Base-by-base conservation (phyloP, 2,888 invertebrate species). In the Spilarctia lutea region DNA sequence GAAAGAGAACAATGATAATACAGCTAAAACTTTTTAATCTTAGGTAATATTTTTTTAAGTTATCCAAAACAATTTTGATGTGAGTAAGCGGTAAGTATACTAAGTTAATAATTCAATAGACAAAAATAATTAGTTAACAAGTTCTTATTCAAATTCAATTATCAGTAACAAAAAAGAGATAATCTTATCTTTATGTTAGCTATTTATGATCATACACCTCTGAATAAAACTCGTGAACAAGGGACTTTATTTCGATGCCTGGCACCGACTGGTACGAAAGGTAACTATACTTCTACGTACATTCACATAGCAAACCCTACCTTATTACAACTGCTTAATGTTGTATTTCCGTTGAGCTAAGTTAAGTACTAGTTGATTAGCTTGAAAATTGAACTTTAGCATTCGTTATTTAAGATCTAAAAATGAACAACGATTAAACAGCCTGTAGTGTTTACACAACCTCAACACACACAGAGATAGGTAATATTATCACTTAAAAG, bases 241-340 rank as follows among this genome's bases (percentile, higher is more conserved):
- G 74, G 74, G 74, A 91, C 92, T 90, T 91, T 89, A 91, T 87
- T 86, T 86, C 88, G 88, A 82, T 87, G 92, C 91, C 93, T 91
- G 94, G 94, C 89, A 94, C 94, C 80, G 90, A 82, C 86, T 92
- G 94, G 93, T 91, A 94, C 94, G 88, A 85, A 79, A 79, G 75
- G 72, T 79, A 80, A 80, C 83, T 45, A 67, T 67, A 63, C 60
- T 30, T 20, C 39, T 71, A 72, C 33, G 60, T 52, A 35, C 67
- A 72, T 45, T 70, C 71, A 72, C 72, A 69, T 73, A 45, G 52
- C 88, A 87, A 88, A 75, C 73, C 75, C 72, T 87, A 86, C 82
- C 79, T 91, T 89, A 69, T 1, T 0, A 2, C 10, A 33, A 42
- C 20, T 2, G 24, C 6, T 80, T 83, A 89, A 81, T 81, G 86